Percentiles rank a stretch among this genome's conserved stretches.
Conservation (phyloP, 1,140 invertebrate genomes). For the Brachionus rotundiformis region DNA sequence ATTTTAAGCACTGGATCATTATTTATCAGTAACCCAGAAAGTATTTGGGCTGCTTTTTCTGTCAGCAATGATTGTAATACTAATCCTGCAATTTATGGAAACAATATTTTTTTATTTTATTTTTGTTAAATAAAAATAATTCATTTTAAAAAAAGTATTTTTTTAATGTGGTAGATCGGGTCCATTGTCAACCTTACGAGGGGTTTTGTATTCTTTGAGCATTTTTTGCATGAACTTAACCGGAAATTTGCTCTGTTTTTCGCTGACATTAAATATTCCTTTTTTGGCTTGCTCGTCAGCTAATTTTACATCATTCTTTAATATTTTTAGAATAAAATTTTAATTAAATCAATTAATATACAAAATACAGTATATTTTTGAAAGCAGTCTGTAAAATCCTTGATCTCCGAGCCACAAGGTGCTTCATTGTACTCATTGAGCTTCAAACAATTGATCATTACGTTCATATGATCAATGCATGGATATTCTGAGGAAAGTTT, state of each 20-base stretch:
- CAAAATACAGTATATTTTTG: conserved; percentile 18
- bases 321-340: neutral
- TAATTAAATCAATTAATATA: neutral
- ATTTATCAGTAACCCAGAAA: conserved; percentile 8
- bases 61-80: conserved; percentile 2
- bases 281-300: conserved; percentile 43
- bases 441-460: conserved; percentile 51
- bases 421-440: conserved; percentile 48
- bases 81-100: conserved; percentile 19
- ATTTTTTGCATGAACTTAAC: conserved; percentile 45
- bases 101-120: conserved; percentile 50
- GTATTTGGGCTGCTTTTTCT: conserved; percentile 11
- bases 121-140: conserved; percentile 36
- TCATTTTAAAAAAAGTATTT: neutral
- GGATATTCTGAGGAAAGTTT: conserved; percentile 40
- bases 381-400: conserved; percentile 42
- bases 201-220: conserved; percentile 50
- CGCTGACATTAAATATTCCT: neutral
- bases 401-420: conserved; percentile 32
- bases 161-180: conserved; percentile 25
- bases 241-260: conserved; percentile 36
- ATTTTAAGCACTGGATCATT: neutral
- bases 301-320: conserved; percentile 5
- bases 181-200: conserved; percentile 32
- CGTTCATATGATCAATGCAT: conserved; percentile 46